phyloP scores from a whole-genome alignment of 92 coral and sea anemone genomes.

The Palythoa grandis region DNA sequence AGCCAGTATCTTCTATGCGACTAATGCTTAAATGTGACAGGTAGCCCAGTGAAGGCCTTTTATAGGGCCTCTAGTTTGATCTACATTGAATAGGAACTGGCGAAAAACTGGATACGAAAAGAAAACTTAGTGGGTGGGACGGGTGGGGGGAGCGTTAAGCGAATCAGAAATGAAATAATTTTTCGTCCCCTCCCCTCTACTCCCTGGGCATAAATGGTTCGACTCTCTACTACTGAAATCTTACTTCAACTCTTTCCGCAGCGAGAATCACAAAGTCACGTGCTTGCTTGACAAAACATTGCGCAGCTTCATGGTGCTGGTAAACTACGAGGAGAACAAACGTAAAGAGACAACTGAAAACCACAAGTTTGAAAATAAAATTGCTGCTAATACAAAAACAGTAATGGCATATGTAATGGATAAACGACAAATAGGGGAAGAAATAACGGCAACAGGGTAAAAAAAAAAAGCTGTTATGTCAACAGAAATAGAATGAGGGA shows the following conservation, averaged over 20 bases:
- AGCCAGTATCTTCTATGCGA: too few species aligned
- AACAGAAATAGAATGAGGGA: too few species aligned
- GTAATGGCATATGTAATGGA: too few species aligned
- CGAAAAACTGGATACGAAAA: too few species aligned
- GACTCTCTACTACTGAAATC: background rate
- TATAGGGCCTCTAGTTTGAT: too few species aligned
- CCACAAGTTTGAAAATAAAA: background rate
- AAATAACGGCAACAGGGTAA: background rate
- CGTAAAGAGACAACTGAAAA: background rate
- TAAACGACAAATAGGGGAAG: background rate
- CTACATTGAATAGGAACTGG: too few species aligned
- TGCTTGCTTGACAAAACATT: constrained; percentile 92
- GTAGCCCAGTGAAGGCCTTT: too few species aligned
- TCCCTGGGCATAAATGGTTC: background rate
- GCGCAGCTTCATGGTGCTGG: constrained; percentile 88
- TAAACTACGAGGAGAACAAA: constrained; percentile 60
- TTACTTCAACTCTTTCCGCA: constrained; percentile 81
- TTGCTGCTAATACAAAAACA: background rate
- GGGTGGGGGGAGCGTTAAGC: too few species aligned
- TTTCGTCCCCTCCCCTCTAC: too few species aligned
- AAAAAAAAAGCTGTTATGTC: too few species aligned
- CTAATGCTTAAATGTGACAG: too few species aligned
- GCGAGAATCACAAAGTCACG: constrained; percentile 83
- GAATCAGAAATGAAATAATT: background rate
- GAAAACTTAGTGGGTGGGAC: too few species aligned